Percentiles rank a stretch among this genome's conserved stretches.
phyloP scores from a whole-genome alignment of 2,797 vertebrate species.

The Crypturellus tataupa region DNA sequence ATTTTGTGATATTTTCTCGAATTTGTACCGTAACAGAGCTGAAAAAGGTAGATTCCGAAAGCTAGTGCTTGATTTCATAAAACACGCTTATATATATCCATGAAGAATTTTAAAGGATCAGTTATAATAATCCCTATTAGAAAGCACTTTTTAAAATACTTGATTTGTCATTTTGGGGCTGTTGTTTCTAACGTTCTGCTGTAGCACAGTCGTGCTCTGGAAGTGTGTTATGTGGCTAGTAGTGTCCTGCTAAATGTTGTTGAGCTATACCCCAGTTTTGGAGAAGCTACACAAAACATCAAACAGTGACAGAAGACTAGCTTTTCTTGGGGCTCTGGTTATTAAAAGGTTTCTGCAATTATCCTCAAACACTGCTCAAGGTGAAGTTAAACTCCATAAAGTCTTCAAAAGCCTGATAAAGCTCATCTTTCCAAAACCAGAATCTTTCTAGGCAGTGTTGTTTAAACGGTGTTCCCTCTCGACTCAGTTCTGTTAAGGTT shows the following conservation, averaged over 20 bases:
- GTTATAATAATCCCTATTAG: neutral
- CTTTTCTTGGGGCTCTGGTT: neutral
- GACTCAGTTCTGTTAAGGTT: neutral
- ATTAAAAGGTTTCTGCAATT: slow-evolving; percentile 10
- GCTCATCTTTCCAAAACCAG: neutral
- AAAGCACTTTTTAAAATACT: neutral
- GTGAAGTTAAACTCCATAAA: neutral
- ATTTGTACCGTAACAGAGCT: neutral
- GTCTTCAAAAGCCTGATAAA: neutral
- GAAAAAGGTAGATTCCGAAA: neutral
- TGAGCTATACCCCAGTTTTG: neutral
- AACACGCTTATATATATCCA: neutral
- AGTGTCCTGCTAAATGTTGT: neutral
- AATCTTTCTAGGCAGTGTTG: neutral
- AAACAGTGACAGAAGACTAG: neutral
- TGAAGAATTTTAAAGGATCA: neutral
- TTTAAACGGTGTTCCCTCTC: neutral
- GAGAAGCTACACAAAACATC: neutral
- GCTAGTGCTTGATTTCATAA: neutral
- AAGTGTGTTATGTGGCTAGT: accelerated
- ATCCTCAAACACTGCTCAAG: slow-evolving; percentile 24
- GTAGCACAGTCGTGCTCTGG: neutral
- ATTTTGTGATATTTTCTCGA: neutral
- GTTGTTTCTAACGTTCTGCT: neutral
- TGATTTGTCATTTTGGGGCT: neutral